Evolutionary conservation across 2,797 vertebrate genomes (phyloP).

Genomic region (Oophaga sylvatica): DNA sequence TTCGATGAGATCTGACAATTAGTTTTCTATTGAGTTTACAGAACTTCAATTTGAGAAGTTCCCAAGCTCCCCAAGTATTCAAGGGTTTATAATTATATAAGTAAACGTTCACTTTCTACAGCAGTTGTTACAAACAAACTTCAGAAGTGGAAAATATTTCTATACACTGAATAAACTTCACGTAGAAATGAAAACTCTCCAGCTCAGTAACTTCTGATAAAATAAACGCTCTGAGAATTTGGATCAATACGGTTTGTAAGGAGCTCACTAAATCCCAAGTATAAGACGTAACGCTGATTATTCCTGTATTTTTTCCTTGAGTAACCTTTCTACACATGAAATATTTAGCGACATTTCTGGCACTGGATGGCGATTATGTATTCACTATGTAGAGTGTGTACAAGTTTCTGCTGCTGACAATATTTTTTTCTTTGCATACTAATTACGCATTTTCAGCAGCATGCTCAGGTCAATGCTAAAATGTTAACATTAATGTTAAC

Average conservation of each 20-base stretch:
- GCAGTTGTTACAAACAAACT: not conserved
- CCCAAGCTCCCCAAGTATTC: not conserved
- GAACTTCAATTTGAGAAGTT: too few relatives aligned
- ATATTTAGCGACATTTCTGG: slow-evolving; percentile 26
- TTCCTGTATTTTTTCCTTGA: not conserved
- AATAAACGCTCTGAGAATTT: not conserved
- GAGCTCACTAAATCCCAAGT: too few relatives aligned
- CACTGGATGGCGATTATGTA: slow-evolving; percentile 13
- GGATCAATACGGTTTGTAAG: not conserved
- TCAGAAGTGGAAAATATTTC: not conserved
- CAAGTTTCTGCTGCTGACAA: not conserved
- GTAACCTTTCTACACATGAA: slow-evolving; percentile 15
- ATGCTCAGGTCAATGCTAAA: not conserved
- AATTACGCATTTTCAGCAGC: not conserved
- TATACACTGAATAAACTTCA: not conserved
- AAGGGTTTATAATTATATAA: not conserved
- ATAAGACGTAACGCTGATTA: not conserved
- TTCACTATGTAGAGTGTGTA: not conserved
- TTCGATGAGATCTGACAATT: too few relatives aligned
- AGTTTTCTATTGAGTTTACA: too few relatives aligned
- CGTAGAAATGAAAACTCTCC: not conserved
- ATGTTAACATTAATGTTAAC: not conserved
- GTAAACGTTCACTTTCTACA: not conserved
- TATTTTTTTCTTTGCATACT: not conserved
- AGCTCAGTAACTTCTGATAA: not conserved